Evolutionary conservation across 1,140 invertebrate species (phyloP), one percentile per base, ranked within the genome.

Genomic region (Meloidogyne exigua): DNA sequence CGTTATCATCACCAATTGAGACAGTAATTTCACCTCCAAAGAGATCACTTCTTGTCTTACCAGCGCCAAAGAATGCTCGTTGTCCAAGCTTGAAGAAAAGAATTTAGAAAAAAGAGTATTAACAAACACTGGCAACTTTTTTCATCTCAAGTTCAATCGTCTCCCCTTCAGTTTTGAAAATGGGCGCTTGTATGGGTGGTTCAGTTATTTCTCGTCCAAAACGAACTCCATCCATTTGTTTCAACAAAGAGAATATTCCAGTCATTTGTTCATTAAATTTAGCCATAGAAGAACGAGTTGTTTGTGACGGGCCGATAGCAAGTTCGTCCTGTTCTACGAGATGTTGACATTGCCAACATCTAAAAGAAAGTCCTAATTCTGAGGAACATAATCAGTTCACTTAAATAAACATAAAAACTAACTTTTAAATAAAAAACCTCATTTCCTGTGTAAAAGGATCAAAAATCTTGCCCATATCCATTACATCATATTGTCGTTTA

Each of bases 191-290:
- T 7, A 84, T 81, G 11, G 83, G 65, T 13, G 82, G 82, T 64
- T 84, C 82, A 13, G 85, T 66, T 23, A 84, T 76, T 28, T 84
- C 62, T n/a, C 66, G 79, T 3, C 84, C 82, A 66, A 84, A 85
- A 18, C 75, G 79, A 32, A 84, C 39, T 10, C 82, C 83, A 72
- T 85, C 82, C 57, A 84, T n/a, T 23, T 78, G 49, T 63, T 85
- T 81, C n/a, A 84, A 36, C 10, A 85, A 81, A 25, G 77, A 74
- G 39, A 84, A 85, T n/a, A 84, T 80, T 15, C 77, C 81, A 12
- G 83, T 64, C 76, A 81, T 85, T 36, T 84, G 78, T 57, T 84
- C 84, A 65, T 84, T 84, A 39, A 84, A 84, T 68, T 84, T 84
- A 0, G 82, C 82, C 69, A 84, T 68, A 15, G 82, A 85, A 15